phyloP scores from a whole-genome alignment of 1,140 invertebrate genomes.

The Pachypsylla venusta region DNA sequence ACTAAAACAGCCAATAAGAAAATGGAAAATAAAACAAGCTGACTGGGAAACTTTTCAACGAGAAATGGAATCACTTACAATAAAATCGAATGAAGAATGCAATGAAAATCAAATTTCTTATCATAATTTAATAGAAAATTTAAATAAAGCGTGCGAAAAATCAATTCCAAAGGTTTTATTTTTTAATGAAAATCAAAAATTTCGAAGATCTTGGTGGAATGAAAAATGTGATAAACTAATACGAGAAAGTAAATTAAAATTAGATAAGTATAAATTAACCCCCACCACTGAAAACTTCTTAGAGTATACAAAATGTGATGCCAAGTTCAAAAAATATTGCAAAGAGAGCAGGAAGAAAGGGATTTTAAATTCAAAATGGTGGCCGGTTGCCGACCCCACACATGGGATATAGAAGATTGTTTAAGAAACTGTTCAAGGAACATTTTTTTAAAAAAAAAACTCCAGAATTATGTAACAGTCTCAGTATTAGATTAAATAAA shows the following conservation, averaged over 20 bases:
- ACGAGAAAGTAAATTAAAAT: neutral
- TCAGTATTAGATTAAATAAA: neutral
- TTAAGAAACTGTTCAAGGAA: too few species aligned
- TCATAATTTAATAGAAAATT: too few species aligned
- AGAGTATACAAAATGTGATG: neutral
- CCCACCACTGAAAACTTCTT: neutral
- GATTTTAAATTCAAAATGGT: too few species aligned
- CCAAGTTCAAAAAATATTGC: neutral
- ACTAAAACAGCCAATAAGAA: neutral
- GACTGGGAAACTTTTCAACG: neutral
- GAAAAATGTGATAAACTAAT: neutral
- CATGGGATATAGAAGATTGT: too few species aligned
- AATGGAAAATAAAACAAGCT: neutral
- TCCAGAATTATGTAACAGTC: neutral
- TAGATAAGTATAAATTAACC: neutral
- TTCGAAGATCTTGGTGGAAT: neutral
- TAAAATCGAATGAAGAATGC: neutral
- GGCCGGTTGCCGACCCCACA: too few species aligned
- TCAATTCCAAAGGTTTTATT: neutral
- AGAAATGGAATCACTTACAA: neutral
- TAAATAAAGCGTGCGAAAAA: neutral
- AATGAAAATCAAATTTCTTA: neutral
- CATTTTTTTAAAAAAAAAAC: too few species aligned
- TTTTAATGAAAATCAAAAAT: neutral
- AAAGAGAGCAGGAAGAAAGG: neutral